Conservation (phyloP, 2,888 invertebrate genomes). For the Automeris io region DNA sequence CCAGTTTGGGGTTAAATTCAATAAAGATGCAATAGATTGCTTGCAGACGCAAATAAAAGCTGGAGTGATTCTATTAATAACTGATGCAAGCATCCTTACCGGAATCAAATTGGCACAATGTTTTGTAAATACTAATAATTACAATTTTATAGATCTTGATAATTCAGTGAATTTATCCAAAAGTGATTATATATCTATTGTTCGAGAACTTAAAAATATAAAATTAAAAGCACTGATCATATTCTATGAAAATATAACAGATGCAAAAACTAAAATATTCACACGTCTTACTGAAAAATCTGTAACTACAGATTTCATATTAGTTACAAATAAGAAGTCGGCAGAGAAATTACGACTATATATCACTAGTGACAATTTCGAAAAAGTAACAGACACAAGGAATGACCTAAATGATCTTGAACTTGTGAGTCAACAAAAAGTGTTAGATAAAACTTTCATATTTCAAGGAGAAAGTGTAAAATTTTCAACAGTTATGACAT, state of each 20-base stretch:
- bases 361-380: neutral
- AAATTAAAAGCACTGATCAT: neutral
- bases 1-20: neutral
- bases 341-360: neutral
- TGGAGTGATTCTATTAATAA: neutral
- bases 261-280: neutral
- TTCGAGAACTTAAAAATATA: neutral
- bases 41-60: neutral
- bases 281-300: neutral
- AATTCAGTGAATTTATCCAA: neutral
- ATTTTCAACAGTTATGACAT: neutral
- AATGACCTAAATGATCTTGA: neutral
- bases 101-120: neutral
- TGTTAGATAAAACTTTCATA: neutral
- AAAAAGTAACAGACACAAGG: neutral
- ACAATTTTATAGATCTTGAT: constrained; percentile 1
- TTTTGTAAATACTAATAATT: neutral
- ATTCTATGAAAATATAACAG: neutral
- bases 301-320: neutral
- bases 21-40: neutral
- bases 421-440: neutral
- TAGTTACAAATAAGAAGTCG: neutral
- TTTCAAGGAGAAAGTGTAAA: neutral
- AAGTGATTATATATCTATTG: neutral
- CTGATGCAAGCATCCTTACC: neutral